Conservation (phyloP, 2,888 invertebrate genomes). For the Subacronicta megacephala region DNA sequence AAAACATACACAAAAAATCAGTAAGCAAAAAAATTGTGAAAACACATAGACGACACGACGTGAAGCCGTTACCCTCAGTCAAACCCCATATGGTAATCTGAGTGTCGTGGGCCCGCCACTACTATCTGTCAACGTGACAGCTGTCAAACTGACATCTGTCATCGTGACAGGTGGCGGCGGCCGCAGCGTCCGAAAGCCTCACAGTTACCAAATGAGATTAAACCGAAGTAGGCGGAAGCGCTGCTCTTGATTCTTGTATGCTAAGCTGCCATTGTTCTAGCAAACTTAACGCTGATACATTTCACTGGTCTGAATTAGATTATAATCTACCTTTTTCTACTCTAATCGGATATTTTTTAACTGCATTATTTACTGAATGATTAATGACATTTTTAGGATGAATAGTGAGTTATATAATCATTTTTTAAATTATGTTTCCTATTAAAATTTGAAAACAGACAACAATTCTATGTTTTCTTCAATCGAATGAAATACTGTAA, state of each 20-base stretch:
- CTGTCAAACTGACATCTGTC: conserved; percentile 62
- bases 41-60: conserved; percentile 88
- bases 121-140: conserved; percentile 59
- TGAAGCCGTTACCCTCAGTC: conserved; percentile 88
- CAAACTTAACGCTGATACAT: conserved; percentile 8
- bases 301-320: background rate
- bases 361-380: background rate
- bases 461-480: background rate
- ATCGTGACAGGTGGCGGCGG: conserved; percentile 61
- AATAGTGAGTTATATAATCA: no score
- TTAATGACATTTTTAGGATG: no score
- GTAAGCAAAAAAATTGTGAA: conserved; percentile 64
- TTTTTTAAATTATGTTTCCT: no score
- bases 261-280: conserved; percentile 28
- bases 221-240: conserved; percentile 91
- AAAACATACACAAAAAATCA: conserved; percentile 49
- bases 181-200: conserved; percentile 90
- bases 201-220: conserved; percentile 99
- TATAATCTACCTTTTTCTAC: background rate
- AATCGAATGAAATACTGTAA: background rate
- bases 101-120: conserved; percentile 80
- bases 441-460: background rate
- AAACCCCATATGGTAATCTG: conserved; percentile 97
- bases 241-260: conserved; percentile 54
- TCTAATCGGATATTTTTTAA: background rate